Conservation (phyloP, 2,797 vertebrate species). For the Anomalospiza imberbis region DNA sequence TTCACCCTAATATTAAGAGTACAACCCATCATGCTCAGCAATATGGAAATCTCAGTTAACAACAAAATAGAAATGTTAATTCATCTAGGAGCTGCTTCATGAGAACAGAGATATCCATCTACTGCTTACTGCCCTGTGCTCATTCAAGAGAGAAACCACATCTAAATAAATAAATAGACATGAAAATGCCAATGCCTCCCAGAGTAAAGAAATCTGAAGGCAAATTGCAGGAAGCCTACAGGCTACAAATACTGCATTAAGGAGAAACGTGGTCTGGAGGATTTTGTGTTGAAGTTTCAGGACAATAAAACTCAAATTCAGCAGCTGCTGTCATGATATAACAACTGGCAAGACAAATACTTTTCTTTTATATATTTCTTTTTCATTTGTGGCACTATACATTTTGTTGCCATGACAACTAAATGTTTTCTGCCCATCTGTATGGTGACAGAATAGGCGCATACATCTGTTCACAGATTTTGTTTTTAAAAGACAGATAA, state of each 20-base stretch:
- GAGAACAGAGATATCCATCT: background rate
- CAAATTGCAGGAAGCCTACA: background rate
- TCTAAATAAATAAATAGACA: background rate
- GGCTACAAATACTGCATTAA: background rate
- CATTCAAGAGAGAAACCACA: background rate
- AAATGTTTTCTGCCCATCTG: slow-evolving; percentile 49
- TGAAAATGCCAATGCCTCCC: background rate
- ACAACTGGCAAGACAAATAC: slow-evolving; percentile 51
- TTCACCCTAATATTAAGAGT: background rate
- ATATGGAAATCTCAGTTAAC: background rate
- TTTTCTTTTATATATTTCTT: background rate
- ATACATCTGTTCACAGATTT: slow-evolving; percentile 45
- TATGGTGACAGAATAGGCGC: slow-evolving; percentile 5
- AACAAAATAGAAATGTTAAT: background rate
- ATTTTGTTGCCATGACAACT: slow-evolving; percentile 63
- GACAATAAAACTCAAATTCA: slow-evolving; percentile 48
- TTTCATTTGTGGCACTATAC: slow-evolving; percentile 45
- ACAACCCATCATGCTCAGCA: background rate
- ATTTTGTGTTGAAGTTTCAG: slow-evolving; percentile 46
- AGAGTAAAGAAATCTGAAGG: background rate
- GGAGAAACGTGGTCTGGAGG: slow-evolving; percentile 31
- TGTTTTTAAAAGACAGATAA: slow-evolving; percentile 44
- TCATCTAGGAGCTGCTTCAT: background rate
- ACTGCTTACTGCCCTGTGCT: background rate
- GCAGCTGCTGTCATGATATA: slow-evolving; percentile 46